These are phyloP conservation scores for Muricea muricata DNA, from an alignment of 92 coral and sea anemone genomes.

Conservation along the genomic window DNA sequence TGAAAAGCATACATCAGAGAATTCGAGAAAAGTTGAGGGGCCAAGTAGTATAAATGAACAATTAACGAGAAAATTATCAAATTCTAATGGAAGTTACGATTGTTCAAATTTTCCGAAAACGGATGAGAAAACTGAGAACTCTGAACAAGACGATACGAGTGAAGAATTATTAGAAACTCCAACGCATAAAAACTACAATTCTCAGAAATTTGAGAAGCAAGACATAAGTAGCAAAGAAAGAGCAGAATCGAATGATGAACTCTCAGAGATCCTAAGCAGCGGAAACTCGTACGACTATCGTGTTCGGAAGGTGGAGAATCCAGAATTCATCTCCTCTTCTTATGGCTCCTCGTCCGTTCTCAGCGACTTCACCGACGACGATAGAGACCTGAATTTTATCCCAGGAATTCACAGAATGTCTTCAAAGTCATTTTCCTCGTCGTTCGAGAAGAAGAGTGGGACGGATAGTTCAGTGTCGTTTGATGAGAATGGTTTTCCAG, in stretches of 20 bases:
- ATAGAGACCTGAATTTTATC: slow-evolving; percentile 85
- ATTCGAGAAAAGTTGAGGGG: not conserved
- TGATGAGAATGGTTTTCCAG: slow-evolving; percentile 25
- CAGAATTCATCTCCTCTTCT: slow-evolving; percentile 21
- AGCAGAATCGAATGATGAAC: not conserved
- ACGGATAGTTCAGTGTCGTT: slow-evolving; percentile 13
- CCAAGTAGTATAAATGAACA: not conserved
- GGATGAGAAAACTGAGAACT: not conserved
- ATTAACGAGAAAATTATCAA: not conserved
- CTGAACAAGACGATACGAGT: not conserved
- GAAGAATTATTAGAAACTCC: not conserved
- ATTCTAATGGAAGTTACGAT: not conserved
- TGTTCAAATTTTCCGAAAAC: not conserved
- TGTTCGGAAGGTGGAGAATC: slow-evolving; percentile 34
- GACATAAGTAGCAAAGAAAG: not conserved
- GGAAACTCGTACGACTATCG: slow-evolving; percentile 11
- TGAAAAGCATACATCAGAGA: not conserved
- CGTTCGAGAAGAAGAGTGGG: slow-evolving; percentile 22
- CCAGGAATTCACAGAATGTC: slow-evolving; percentile 79
- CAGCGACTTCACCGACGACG: slow-evolving; percentile 62
- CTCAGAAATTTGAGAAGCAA: not conserved
- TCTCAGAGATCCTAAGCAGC: not conserved
- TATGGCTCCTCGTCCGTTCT: slow-evolving; percentile 8
- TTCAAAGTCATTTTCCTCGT: slow-evolving; percentile 5
- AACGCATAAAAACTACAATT: not conserved